Evolutionary conservation across 2,113 vertebrate species (phyloP), one percentile per base, ranked within the genome.

Genomic region (Ictalurus furcatus): DNA sequence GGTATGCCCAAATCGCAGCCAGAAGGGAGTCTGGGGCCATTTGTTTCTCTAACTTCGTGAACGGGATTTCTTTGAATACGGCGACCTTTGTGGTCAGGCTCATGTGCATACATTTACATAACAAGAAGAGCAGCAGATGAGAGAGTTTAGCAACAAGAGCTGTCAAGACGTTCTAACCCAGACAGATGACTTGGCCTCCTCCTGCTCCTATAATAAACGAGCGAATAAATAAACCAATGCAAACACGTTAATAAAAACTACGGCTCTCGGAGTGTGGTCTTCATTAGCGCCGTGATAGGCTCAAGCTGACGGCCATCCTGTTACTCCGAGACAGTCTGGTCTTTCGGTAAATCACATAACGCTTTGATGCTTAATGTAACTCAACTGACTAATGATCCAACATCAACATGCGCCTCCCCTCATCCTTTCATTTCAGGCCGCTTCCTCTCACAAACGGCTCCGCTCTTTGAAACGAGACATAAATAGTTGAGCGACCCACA

Each of bases 91-190:
- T 86, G 87, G 88, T 87, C 90, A 87, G 13, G 16, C 88, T 89
- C 80, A 84, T 85, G 84, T 93, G 84, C 67, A 89, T 91, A 90
- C 81, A 92, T 94, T 92, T 89, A 85, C 92, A 93, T 92, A 93
- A 93, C 88, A 91, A 92, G 88, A 91, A 93, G 87, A 90, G 34
- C 67, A 67, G 69, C 88, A 52, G 71, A 88, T 61, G 74, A 88
- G 84, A 85, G 86, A 71, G 67, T 82, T 90, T 84, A 63, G 84
- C 61, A 88, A 19, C 73, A 40, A 59, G 83, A 85, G 88, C 58
- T 78, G 88, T 78, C 88, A 65, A 58, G 56, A 54, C 8, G 0
- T 11, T 56, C 23, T 4, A 67, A 23, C 44, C 23, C 40, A 81
- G 81, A 88, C 87, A 44, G 81, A 85, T 76, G 81, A 71, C 13